These are phyloP conservation scores for Triplophysa siluroides DNA, from an alignment of 2,113 vertebrate species.

Conservation along the genomic window DNA sequence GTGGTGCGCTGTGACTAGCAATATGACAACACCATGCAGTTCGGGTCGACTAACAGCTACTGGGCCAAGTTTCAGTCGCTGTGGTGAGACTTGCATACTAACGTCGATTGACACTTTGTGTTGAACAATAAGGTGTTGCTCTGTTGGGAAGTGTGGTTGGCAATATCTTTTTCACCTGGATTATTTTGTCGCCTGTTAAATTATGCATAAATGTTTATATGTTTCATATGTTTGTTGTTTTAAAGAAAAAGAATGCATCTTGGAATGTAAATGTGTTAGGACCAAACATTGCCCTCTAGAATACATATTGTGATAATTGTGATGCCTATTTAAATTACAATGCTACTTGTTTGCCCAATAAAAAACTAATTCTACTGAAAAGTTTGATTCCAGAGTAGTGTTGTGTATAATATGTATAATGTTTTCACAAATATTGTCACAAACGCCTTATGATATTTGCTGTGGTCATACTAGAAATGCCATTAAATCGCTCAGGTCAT, in stretches of 20 bases:
- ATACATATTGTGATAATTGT: too few relatives aligned
- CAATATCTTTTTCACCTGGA: background rate
- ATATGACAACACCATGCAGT: background rate
- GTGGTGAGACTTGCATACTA: constrained; percentile 9
- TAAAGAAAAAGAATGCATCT: background rate
- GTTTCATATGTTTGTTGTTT: background rate
- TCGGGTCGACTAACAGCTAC: background rate
- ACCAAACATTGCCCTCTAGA: too few relatives aligned
- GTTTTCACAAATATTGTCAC: too few relatives aligned
- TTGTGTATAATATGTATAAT: too few relatives aligned
- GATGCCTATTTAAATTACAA: too few relatives aligned
- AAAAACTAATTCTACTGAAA: too few relatives aligned
- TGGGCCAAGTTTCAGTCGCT: background rate
- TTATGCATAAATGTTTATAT: background rate
- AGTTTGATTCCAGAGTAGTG: too few relatives aligned
- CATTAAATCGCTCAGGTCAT: too few relatives aligned
- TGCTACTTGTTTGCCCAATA: too few relatives aligned
- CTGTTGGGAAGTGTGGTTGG: background rate
- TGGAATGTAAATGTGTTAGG: too few relatives aligned
- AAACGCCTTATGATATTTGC: too few relatives aligned
- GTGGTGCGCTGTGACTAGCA: background rate
- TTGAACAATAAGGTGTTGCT: background rate
- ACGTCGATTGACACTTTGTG: background rate
- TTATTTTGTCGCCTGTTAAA: background rate
- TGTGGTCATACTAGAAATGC: too few relatives aligned